A percentile compares a stretch with the other conserved stretches of the same genome.
phyloP scores from a whole-genome alignment of 2,888 invertebrate genomes.

The Myathropa florea region DNA sequence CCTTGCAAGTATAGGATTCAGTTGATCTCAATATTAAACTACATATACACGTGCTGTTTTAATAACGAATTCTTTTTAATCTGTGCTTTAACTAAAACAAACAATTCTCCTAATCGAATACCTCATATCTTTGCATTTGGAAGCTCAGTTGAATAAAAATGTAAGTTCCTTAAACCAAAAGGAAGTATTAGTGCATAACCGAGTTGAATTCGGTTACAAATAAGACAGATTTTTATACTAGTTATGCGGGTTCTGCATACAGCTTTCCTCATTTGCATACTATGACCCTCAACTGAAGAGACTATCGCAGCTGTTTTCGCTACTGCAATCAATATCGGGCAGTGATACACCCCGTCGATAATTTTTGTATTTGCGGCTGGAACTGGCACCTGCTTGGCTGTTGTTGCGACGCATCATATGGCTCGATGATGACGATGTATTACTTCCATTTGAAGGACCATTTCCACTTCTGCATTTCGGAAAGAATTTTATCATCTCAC shows the following conservation, averaged over 20 bases:
- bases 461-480: slow-evolving; percentile 70
- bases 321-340: slow-evolving; percentile 79
- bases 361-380: slow-evolving; percentile 54
- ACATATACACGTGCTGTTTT: slow-evolving; percentile 46
- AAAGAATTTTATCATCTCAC: slow-evolving; percentile 78
- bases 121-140: slow-evolving; percentile 46
- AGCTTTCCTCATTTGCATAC: neutral
- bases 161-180: slow-evolving; percentile 33
- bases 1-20: slow-evolving; percentile 2
- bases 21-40: slow-evolving; percentile 50
- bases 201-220: slow-evolving; percentile 11
- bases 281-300: slow-evolving; percentile 73
- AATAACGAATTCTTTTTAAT: slow-evolving; percentile 14
- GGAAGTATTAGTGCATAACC: slow-evolving; percentile 17
- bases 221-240: neutral
- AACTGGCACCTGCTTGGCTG: slow-evolving; percentile 29
- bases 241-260: neutral
- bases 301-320: slow-evolving; percentile 80
- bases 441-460: slow-evolving; percentile 13
- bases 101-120: slow-evolving; percentile 11
- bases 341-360: slow-evolving; percentile 76
- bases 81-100: slow-evolving; percentile 15
- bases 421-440: slow-evolving; percentile 42
- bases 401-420: slow-evolving; percentile 42
- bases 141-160: slow-evolving; percentile 46